Conservation (phyloP, 1,140 invertebrate species). For the Drosophila suzukii region DNA sequence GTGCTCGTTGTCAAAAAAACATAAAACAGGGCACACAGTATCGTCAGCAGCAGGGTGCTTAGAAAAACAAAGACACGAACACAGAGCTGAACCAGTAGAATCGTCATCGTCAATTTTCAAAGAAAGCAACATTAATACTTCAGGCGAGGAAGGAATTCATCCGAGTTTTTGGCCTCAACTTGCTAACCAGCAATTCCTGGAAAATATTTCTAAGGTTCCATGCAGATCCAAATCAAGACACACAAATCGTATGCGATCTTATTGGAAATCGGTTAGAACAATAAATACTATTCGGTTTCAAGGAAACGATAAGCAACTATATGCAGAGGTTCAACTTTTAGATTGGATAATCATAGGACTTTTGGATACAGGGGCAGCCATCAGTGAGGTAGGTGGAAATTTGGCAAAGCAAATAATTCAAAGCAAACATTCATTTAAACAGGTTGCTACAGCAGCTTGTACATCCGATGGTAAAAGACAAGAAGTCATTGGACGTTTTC, state of each 20-base stretch:
- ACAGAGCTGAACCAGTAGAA: not conserved
- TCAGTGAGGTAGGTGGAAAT: not conserved
- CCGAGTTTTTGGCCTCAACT: not conserved
- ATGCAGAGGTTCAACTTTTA: not conserved
- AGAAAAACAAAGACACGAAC: not conserved
- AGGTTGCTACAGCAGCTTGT: not conserved
- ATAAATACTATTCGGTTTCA: not conserved
- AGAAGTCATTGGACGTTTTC: not conserved
- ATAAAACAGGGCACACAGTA: conserved; percentile 1
- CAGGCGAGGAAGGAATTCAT: not conserved
- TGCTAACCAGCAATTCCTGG: not conserved
- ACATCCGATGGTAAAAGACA: not conserved
- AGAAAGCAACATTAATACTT: not conserved
- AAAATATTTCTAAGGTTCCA: not conserved
- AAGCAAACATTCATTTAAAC: not conserved
- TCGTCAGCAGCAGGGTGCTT: conserved; percentile 4
- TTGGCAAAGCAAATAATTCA: not conserved
- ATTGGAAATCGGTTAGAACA: not conserved
- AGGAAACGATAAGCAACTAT: not conserved
- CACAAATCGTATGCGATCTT: not conserved
- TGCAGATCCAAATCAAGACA: not conserved
- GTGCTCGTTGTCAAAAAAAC: conserved; percentile 18
- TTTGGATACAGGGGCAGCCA: not conserved
- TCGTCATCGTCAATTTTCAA: not conserved
- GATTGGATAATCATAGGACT: not conserved